These are phyloP conservation scores for Enteromius afrohamiltoni DNA, from an alignment of 2,797 vertebrate species.

Conservation along the genomic window DNA sequence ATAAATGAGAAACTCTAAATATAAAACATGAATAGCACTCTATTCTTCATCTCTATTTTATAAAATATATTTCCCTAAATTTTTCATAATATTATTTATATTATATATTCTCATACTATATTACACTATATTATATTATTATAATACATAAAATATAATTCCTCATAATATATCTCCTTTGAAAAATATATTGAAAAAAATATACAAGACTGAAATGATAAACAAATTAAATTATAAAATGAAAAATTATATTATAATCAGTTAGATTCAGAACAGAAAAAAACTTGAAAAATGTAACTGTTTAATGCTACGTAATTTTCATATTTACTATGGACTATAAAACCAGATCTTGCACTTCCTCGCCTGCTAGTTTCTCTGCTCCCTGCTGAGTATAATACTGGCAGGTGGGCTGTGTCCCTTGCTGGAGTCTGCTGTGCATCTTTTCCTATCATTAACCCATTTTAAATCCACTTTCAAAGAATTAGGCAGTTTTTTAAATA, in stretches of 20 bases:
- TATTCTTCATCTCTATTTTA: not conserved
- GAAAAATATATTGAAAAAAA: not conserved
- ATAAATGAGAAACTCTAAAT: too few relatives aligned
- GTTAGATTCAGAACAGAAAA: not conserved
- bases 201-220: too few relatives aligned
- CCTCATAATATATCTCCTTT: not conserved
- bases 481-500: slow-evolving; percentile 72
- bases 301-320: not conserved
- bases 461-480: slow-evolving; percentile 76
- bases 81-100: not conserved
- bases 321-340: not conserved
- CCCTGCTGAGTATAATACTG: slow-evolving; percentile 64
- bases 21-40: too few relatives aligned
- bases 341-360: not conserved
- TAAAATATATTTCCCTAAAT: not conserved
- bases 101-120: not conserved
- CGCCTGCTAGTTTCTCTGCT: slow-evolving; percentile 21
- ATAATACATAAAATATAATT: not conserved
- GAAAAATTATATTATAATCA: too few relatives aligned
- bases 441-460: slow-evolving; percentile 73
- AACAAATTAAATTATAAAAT: too few relatives aligned
- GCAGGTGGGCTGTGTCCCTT: slow-evolving; percentile 64
- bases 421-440: slow-evolving; percentile 70
- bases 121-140: too few relatives aligned
- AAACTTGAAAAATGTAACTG: not conserved